phyloP scores from a whole-genome alignment of 2,113 vertebrate species.

The Gopherus flavomarginatus region DNA sequence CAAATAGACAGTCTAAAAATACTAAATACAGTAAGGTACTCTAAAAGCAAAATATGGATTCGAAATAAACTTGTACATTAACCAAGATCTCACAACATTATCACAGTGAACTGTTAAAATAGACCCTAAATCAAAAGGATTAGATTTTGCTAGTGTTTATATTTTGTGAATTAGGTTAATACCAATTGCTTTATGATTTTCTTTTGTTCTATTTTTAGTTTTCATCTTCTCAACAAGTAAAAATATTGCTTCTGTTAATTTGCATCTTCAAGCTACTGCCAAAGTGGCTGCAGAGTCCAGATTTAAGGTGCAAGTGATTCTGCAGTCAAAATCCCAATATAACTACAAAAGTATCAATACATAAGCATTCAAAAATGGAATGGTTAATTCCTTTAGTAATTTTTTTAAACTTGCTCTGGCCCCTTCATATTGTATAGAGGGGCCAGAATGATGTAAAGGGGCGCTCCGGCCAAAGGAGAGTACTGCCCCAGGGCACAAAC shows the following conservation, averaged over 20 bases:
- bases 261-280: conserved; percentile 13
- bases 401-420: neutral
- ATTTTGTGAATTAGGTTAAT: conserved; percentile 28
- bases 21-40: neutral
- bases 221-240: neutral
- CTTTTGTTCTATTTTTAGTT: neutral
- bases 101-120: neutral
- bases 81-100: neutral
- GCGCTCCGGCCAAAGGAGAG: neutral
- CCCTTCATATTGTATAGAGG: neutral
- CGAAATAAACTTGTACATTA: neutral
- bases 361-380: neutral
- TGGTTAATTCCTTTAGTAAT: neutral
- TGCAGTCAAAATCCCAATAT: neutral
- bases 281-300: neutral
- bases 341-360: neutral
- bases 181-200: neutral
- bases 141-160: neutral
- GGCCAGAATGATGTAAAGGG: neutral
- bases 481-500: neutral
- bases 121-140: conserved; percentile 14
- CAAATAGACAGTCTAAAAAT: neutral
- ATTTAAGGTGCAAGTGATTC: conserved; percentile 38
- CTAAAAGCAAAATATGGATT: neutral
- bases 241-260: conserved; percentile 28